Percentiles rank a stretch among this genome's conserved stretches.
Conservation (phyloP, 2,113 vertebrate species). For the Mesitornis unicolor region DNA sequence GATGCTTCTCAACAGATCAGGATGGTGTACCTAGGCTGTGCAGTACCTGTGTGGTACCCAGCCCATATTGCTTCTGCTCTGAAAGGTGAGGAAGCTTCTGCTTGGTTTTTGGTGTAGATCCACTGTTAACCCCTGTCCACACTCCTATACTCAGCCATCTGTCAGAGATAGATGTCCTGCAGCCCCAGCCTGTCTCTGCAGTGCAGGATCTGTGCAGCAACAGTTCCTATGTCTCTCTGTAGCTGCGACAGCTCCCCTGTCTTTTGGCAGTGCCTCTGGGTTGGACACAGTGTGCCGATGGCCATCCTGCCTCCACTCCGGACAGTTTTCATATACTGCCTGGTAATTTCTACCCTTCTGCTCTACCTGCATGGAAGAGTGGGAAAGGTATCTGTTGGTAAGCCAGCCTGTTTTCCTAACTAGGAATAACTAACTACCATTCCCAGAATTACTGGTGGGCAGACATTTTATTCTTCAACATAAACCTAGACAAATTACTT, state of each 20-base stretch:
- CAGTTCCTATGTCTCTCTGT: rapidly evolving
- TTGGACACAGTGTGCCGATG: rapidly evolving
- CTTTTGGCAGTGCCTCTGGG: neutral
- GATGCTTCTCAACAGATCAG: neutral
- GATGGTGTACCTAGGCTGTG: neutral
- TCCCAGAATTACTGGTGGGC: neutral
- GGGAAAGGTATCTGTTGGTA: neutral
- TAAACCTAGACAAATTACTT: neutral
- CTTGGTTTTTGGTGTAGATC: neutral
- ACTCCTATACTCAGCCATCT: neutral
- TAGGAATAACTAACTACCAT: neutral
- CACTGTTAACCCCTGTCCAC: neutral
- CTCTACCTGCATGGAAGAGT: neutral
- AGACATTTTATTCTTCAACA: neutral
- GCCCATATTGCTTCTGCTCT: neutral
- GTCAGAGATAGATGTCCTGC: neutral
- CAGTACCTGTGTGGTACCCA: neutral
- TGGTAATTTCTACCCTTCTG: neutral
- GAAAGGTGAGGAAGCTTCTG: neutral
- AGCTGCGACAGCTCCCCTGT: neutral
- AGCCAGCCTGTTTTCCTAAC: neutral
- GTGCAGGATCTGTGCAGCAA: neutral
- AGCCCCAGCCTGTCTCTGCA: neutral
- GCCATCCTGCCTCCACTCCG: neutral
- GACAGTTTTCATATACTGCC: neutral